phyloP scores from a whole-genome alignment of 2,113 vertebrate species.

The rabbit (Oryctolagus cuniculus) region DNA sequence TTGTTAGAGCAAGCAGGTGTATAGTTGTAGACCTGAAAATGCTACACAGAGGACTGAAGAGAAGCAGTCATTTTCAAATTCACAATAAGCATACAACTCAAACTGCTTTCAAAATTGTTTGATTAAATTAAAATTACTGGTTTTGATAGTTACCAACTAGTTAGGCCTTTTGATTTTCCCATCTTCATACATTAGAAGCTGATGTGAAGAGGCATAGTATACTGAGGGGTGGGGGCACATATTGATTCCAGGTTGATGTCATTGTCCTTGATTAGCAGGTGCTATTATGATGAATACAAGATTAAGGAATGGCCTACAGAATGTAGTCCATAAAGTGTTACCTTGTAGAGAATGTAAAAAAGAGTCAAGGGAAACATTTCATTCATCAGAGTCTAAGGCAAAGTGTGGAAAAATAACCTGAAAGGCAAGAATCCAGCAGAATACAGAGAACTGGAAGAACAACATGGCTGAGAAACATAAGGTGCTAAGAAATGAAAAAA shows the following conservation, averaged over 20 bases:
- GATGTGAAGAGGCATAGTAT: background rate
- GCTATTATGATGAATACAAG: background rate
- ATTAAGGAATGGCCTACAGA: background rate
- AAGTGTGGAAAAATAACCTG: background rate
- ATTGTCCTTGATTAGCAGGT: slow-evolving; percentile 26
- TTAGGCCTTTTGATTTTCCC: background rate
- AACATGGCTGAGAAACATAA: background rate
- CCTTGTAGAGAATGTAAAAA: background rate
- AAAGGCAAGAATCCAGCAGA: background rate
- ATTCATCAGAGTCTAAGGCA: slow-evolving; percentile 15
- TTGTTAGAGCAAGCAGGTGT: background rate
- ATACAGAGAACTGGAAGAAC: background rate
- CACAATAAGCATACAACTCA: background rate
- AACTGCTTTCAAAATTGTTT: slow-evolving; percentile 68
- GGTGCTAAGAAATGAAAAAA: background rate
- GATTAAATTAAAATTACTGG: slow-evolving; percentile 60
- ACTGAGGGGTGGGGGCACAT: background rate
- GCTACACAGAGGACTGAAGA: background rate
- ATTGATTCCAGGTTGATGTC: background rate
- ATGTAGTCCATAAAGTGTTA: background rate
- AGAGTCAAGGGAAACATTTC: background rate
- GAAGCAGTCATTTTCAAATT: slow-evolving; percentile 59
- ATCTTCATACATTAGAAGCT: slow-evolving; percentile 44
- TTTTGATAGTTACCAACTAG: slow-evolving; percentile 40
- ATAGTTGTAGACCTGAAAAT: slow-evolving; percentile 1